phyloP scores from a whole-genome alignment of 1,140 invertebrate genomes.

The Cherax destructor region DNA sequence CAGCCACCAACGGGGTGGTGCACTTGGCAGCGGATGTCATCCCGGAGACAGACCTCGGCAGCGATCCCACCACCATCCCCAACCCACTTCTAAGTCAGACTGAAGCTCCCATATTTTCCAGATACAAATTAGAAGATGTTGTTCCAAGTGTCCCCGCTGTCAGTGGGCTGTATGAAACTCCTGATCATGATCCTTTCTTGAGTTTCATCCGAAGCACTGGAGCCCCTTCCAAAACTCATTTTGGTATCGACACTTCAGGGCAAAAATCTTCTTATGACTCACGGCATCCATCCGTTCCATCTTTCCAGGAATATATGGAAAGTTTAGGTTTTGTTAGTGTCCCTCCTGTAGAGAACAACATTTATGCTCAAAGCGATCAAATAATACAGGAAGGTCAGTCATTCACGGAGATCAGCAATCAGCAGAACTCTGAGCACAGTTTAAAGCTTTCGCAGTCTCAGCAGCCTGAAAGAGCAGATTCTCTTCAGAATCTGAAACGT shows the following conservation, averaged over 20 bases:
- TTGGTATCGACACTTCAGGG: background rate
- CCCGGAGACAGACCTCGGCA: slow-evolving; percentile 60
- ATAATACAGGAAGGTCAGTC: background rate
- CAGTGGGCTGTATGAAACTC: slow-evolving; percentile 45
- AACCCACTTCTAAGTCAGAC: slow-evolving; percentile 31
- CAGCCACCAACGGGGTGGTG: slow-evolving; percentile 64
- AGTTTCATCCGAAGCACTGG: background rate
- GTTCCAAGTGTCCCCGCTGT: background rate
- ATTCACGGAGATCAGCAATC: background rate
- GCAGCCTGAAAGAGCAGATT: background rate
- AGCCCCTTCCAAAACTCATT: background rate
- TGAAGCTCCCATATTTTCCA: slow-evolving; percentile 7
- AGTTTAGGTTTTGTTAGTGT: background rate
- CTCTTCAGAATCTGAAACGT: background rate
- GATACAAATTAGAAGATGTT: background rate
- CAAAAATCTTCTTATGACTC: background rate
- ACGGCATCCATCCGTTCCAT: background rate
- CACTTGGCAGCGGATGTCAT: slow-evolving; percentile 62
- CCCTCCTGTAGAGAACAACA: background rate
- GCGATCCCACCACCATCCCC: slow-evolving; percentile 46
- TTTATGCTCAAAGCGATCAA: background rate
- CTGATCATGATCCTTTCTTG: slow-evolving; percentile 26
- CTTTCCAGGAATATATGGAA: background rate
- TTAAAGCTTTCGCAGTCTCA: background rate
- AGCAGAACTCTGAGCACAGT: background rate